These are phyloP conservation scores for Eulemur rufifrons DNA, from an alignment of 2,113 vertebrate species.

Conservation along the genomic window DNA sequence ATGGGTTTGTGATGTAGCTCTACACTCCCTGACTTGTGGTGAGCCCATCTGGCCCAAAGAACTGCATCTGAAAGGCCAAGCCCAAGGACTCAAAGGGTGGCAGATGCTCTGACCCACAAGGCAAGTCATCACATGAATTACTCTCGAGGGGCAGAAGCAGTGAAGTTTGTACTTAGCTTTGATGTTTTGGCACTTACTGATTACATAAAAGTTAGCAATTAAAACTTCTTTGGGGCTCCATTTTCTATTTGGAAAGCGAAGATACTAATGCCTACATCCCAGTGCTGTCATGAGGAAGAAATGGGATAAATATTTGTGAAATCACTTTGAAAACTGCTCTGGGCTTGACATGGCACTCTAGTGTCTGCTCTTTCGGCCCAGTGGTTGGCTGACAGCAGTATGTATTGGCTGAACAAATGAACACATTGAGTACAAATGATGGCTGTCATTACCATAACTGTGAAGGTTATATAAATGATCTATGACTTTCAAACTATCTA, in stretches of 20 bases:
- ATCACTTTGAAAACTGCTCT: neutral
- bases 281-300: neutral
- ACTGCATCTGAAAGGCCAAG: neutral
- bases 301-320: neutral
- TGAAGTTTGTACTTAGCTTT: neutral
- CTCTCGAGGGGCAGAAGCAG: neutral
- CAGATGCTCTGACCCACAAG: neutral
- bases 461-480: neutral
- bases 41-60: neutral
- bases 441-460: neutral
- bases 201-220: neutral
- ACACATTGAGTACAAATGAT: no score
- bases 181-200: neutral
- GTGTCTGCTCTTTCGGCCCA: neutral
- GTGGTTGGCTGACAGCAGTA: no score
- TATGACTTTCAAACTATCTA: neutral
- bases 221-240: neutral
- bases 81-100: accelerated
- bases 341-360: accelerated
- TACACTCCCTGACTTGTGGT: accelerated
- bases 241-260: neutral
- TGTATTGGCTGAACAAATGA: neutral
- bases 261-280: neutral
- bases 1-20: neutral
- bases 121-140: neutral